These are phyloP conservation scores for Rhipidura dahli DNA, from an alignment of 2,113 vertebrate genomes.

Conservation along the genomic window DNA sequence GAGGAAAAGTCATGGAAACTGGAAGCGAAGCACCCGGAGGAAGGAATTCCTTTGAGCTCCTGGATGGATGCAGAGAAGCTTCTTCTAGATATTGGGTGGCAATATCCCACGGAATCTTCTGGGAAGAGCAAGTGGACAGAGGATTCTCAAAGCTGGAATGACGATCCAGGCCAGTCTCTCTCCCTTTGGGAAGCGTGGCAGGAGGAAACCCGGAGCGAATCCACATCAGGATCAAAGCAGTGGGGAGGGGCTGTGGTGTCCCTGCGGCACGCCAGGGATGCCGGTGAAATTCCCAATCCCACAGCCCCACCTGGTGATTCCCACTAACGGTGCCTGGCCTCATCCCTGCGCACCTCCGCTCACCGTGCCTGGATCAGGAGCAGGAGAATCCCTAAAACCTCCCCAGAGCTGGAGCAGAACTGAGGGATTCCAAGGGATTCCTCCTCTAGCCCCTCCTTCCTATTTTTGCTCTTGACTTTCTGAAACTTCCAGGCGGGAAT, in stretches of 20 bases:
- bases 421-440: not conserved
- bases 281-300: not conserved
- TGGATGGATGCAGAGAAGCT: not conserved
- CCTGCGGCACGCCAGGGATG: not conserved
- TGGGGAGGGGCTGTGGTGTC: not conserved
- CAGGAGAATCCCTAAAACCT: not conserved
- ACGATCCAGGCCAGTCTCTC: fast-evolving
- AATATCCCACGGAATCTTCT: not conserved
- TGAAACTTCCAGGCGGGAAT: not conserved
- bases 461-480: not conserved
- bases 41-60: not conserved
- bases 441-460: not conserved
- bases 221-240: not conserved
- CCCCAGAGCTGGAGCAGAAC: not conserved
- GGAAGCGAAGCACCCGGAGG: not conserved
- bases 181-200: not conserved
- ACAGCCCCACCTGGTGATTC: not conserved
- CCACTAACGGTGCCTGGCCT: fast-evolving
- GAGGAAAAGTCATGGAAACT: not conserved
- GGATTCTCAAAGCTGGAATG: not conserved
- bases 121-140: not conserved
- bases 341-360: not conserved
- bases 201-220: not conserved
- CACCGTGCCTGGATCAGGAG: fast-evolving
- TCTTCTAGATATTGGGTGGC: not conserved